Conservation (phyloP, 2,113 vertebrate genomes). For the Archocentrus centrarchus region DNA sequence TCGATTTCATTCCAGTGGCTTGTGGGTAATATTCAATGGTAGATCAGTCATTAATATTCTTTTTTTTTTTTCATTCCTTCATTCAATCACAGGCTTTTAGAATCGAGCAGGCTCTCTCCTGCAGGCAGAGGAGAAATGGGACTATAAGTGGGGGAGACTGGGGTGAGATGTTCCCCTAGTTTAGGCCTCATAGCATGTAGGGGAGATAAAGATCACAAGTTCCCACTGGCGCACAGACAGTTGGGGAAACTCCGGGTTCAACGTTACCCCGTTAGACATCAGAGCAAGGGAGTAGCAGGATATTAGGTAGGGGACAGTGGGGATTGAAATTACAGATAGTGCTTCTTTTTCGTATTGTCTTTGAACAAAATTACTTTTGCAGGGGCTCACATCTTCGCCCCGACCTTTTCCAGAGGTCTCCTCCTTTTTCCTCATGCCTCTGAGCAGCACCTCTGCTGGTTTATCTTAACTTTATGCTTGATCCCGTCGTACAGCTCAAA, state of each 20-base stretch:
- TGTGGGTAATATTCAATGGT: constrained; percentile 49
- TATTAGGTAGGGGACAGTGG: constrained; percentile 11
- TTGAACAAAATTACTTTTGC: constrained; percentile 13
- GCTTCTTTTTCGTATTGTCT: constrained; percentile 42
- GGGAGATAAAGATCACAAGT: constrained; percentile 29
- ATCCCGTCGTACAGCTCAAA: constrained; percentile 97
- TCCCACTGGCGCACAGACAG: constrained; percentile 40
- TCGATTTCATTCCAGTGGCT: constrained; percentile 45
- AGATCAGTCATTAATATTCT: constrained; percentile 60
- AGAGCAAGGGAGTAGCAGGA: constrained; percentile 40
- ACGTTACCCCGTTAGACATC: constrained; percentile 62
- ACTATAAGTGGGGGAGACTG: constrained; percentile 32
- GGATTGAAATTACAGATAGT: constrained; percentile 51
- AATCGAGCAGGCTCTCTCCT: constrained; percentile 73
- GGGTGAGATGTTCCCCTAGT: constrained; percentile 28
- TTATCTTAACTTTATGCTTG: constrained; percentile 98
- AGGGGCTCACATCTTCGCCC: constrained; percentile 13
- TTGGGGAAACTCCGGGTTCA: constrained; percentile 9
- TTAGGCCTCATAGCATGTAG: constrained; percentile 51
- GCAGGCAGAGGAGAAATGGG: constrained; percentile 76
- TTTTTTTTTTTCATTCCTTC: constrained; percentile 71
- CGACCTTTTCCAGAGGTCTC: background rate
- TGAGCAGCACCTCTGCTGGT: constrained; percentile 97
- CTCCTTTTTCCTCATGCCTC: constrained; percentile 86
- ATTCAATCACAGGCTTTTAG: constrained; percentile 76